Evolutionary conservation across 2,888 invertebrate species (phyloP).

Genomic region (Baronia brevicornis): DNA sequence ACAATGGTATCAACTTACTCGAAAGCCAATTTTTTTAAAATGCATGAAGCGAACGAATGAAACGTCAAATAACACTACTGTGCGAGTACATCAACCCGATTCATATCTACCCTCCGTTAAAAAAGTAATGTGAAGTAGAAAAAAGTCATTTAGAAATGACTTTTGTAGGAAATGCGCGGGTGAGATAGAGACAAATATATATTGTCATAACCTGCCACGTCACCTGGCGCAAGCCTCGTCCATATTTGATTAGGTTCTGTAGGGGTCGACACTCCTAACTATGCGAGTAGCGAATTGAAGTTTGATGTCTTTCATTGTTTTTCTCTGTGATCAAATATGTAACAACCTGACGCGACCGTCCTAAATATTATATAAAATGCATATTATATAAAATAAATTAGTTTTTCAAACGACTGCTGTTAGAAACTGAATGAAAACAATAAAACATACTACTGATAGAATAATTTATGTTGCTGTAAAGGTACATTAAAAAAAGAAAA

Average conservation of each 20-base stretch:
- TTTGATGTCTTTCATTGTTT: slow-evolving; percentile 17
- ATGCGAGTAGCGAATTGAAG: slow-evolving; percentile 23
- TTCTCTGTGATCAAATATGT: too few species aligned
- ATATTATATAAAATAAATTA: too few species aligned
- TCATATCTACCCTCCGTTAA: slow-evolving; percentile 44
- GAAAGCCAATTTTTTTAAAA: slow-evolving; percentile 52
- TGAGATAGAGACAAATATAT: slow-evolving; percentile 43
- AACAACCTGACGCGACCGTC: too few species aligned
- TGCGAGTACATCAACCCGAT: slow-evolving; percentile 37
- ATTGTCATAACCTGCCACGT: slow-evolving; percentile 62
- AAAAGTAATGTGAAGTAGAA: slow-evolving; percentile 48
- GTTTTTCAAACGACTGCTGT: too few species aligned
- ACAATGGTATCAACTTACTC: slow-evolving; percentile 41
- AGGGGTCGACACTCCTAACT: slow-evolving; percentile 52
- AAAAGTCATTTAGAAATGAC: slow-evolving; percentile 30
- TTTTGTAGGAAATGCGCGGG: slow-evolving; percentile 22
- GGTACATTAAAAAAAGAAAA: too few species aligned
- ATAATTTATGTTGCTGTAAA: too few species aligned
- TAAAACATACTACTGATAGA: too few species aligned
- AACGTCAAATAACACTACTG: slow-evolving; percentile 43
- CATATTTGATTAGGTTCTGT: slow-evolving; percentile 69
- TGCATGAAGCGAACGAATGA: slow-evolving; percentile 42
- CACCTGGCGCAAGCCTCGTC: slow-evolving; percentile 58
- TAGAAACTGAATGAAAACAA: too few species aligned
- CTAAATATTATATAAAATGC: too few species aligned